Evolutionary conservation across 2,888 invertebrate genomes (phyloP), one percentile per base, ranked within the genome.

Genomic region (Abrostola triplasia): DNA sequence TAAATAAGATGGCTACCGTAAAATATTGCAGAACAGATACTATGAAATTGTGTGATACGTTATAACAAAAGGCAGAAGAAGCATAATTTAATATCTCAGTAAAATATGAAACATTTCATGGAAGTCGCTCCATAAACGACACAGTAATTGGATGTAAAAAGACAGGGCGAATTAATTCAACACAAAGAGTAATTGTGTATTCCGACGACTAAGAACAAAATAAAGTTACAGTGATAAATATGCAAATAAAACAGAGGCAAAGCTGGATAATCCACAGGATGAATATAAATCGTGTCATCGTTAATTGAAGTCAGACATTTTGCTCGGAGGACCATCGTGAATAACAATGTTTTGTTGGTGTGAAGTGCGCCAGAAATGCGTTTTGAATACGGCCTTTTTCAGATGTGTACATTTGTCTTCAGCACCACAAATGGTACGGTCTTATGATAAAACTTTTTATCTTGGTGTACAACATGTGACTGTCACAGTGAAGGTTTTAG

Each of bases 221-320:
- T 84, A 81, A 82, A 85, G 80, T 82, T 80, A 78, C 76, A 80
- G 78, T 83, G 81, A 85, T 82, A 84, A 85, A 85, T 82, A 83
- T 85, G 82, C 81, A 84, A 87, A 87, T 86, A 85, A 83, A 85
- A 85, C 80, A 81, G 77, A 76, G 76, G 79, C 78, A 83, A 79
- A 81, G 82, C 83, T 77, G 83, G 80, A 82, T 85, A 83, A 85
- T 86, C 85, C 84, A 79, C 78, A 77, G 80, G 84, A 87, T 89
- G 87, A 89, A 89, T 89, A 88, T 89, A 88, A 87, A 90, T 88
- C 72, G 84, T 80, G 83, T 82, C 84, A 85, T 84, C 84, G 84
- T 84, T 87, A 88, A 88, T 88, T 87, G 86, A 85, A 86, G 85
- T 84, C 83, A 81, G 82, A 84, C 84, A 83, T 82, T 86, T 82